Percentiles rank a stretch among this genome's conserved stretches.
These are phyloP conservation scores for Dascillus cervinus DNA, from an alignment of 2,888 invertebrate species.

Conservation along the genomic window DNA sequence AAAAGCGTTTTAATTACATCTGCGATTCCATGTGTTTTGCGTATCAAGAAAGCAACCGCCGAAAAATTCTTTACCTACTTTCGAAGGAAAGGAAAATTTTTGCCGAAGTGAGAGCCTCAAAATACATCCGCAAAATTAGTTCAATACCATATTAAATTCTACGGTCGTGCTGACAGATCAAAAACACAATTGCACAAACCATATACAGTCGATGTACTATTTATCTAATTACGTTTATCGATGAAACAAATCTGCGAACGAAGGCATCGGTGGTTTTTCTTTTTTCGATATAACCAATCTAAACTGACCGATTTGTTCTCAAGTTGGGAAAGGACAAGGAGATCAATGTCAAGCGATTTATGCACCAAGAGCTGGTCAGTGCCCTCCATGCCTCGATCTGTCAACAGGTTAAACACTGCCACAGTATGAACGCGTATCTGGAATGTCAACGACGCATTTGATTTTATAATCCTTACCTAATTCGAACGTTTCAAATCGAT, in stretches of 20 bases:
- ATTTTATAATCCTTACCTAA: too few species aligned
- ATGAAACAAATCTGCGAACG: constrained; percentile 1
- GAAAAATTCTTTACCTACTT: too few species aligned
- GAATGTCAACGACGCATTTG: too few species aligned
- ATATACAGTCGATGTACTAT: constrained; percentile 4
- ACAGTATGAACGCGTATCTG: constrained; percentile 9
- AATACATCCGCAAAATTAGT: too few species aligned
- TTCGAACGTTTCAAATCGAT: too few species aligned
- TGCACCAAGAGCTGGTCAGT: constrained; percentile 17
- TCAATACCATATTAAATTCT: too few species aligned
- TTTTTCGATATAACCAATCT: too few species aligned
- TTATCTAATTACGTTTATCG: constrained; percentile 8
- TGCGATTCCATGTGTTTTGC: too few species aligned
- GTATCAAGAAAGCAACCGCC: too few species aligned
- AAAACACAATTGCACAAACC: neutral
- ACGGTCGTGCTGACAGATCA: neutral
- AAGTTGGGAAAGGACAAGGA: constrained; percentile 1
- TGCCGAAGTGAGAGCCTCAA: too few species aligned
- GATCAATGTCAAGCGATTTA: constrained; percentile 11
- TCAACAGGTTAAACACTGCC: constrained; percentile 9
- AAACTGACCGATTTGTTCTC: neutral
- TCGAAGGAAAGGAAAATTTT: too few species aligned
- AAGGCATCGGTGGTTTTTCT: neutral
- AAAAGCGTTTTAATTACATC: too few species aligned
- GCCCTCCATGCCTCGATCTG: constrained; percentile 16